Conservation (phyloP, 2,797 vertebrate species). For the Macroramphosus scolopax region DNA sequence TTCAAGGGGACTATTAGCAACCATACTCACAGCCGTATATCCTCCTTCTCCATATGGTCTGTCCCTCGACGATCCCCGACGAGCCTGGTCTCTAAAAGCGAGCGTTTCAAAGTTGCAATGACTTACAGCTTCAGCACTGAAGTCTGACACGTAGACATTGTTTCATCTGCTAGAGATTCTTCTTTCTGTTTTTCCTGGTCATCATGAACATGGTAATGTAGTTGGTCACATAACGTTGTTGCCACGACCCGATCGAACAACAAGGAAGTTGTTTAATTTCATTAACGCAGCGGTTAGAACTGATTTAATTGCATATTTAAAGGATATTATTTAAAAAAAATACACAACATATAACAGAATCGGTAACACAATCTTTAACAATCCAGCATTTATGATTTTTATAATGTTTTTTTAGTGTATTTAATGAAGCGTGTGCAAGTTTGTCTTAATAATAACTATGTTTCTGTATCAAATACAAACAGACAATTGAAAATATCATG, state of each 20-base stretch:
- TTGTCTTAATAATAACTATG: too few relatives aligned
- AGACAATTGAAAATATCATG: too few relatives aligned
- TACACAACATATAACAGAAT: too few relatives aligned
- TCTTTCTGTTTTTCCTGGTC: neutral
- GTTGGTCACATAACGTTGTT: neutral
- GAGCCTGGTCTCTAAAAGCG: constrained; percentile 5
- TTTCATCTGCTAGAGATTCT: constrained; percentile 25
- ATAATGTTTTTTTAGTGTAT: too few relatives aligned
- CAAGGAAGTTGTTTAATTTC: constrained; percentile 4
- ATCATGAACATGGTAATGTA: neutral
- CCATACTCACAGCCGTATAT: constrained; percentile 43
- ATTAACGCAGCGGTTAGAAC: too few relatives aligned
- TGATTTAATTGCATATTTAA: too few relatives aligned
- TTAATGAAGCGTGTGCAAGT: too few relatives aligned
- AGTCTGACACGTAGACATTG: constrained; percentile 7
- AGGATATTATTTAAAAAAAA: too few relatives aligned
- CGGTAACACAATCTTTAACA: too few relatives aligned
- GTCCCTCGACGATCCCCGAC: constrained; percentile 15
- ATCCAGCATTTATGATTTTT: too few relatives aligned
- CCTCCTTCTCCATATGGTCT: constrained; percentile 6
- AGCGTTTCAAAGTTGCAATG: constrained; percentile 14
- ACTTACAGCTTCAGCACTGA: constrained; percentile 8
- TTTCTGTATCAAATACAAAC: too few relatives aligned
- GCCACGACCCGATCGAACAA: neutral
- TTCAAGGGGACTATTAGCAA: constrained; percentile 48